Evolutionary conservation across 2,113 vertebrate species (phyloP).

Genomic region (Brienomyrus brachyistius): DNA sequence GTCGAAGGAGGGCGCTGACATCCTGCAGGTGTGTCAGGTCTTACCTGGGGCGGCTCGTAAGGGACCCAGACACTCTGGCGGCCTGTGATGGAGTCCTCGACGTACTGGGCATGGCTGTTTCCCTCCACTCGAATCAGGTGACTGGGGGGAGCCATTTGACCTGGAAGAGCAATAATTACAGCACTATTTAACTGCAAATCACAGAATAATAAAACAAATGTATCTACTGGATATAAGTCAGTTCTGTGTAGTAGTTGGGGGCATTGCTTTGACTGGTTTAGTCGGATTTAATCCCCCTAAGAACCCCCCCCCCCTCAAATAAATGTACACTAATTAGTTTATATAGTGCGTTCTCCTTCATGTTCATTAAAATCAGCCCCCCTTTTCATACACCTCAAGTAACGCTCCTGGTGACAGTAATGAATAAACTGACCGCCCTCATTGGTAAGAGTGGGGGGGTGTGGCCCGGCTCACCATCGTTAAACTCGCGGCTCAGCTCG

Average conservation of each 20-base stretch:
- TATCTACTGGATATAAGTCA: background rate
- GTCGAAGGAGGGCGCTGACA: background rate
- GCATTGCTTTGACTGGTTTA: background rate
- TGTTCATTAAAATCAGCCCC: background rate
- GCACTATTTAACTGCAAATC: background rate
- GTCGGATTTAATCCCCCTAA: background rate
- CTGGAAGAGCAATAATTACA: constrained; percentile 50
- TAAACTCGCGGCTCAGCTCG: constrained; percentile 96
- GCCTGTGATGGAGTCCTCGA: constrained; percentile 94
- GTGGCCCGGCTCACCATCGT: constrained; percentile 74
- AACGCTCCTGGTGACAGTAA: background rate
- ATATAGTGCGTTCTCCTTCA: background rate
- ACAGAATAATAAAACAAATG: background rate
- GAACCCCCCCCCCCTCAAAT: background rate
- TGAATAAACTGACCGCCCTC: background rate
- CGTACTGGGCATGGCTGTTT: constrained; percentile 93
- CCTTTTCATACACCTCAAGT: background rate
- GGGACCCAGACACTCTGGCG: constrained; percentile 96
- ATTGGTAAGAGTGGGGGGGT: background rate
- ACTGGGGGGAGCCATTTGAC: constrained; percentile 93
- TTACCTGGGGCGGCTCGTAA: constrained; percentile 94
- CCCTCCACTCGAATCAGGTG: constrained; percentile 97
- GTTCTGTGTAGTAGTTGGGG: background rate
- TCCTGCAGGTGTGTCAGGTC: constrained; percentile 7
- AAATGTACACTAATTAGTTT: background rate